phyloP scores from a whole-genome alignment of 2,888 invertebrate genomes.

The Elmis aenea region DNA sequence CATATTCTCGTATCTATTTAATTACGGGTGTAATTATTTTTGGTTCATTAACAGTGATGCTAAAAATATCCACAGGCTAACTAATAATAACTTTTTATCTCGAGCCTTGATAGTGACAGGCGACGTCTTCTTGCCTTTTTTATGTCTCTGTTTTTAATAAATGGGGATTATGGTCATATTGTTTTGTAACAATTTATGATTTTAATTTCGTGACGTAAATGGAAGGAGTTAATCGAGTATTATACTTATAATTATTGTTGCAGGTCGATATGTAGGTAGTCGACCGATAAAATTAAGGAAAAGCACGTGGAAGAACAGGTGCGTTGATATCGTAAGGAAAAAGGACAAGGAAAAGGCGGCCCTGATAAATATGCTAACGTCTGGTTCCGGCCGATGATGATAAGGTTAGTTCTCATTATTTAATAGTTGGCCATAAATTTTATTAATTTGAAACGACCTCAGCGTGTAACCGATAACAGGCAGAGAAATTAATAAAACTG shows the following conservation, averaged over 20 bases:
- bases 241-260: not conserved
- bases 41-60: constrained; percentile 8
- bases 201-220: too few relatives aligned
- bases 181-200: too few relatives aligned
- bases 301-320: constrained; percentile 92
- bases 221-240: too few relatives aligned
- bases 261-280: constrained; percentile 97
- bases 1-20: constrained; percentile 13
- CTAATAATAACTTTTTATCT: too few relatives aligned
- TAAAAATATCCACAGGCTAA: constrained; percentile 12
- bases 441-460: too few relatives aligned
- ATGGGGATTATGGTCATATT: too few relatives aligned
- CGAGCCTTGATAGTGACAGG: too few relatives aligned
- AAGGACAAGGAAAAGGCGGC: constrained; percentile 94
- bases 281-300: constrained; percentile 96
- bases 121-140: too few relatives aligned
- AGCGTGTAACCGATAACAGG: not conserved
- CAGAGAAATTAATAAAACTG: not conserved
- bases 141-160: too few relatives aligned
- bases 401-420: constrained; percentile 49
- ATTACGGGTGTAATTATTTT: constrained; percentile 17
- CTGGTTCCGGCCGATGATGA: constrained; percentile 43
- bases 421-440: too few relatives aligned
- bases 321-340: constrained; percentile 88
- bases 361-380: constrained; percentile 66